Evolutionary conservation across 2,113 vertebrate genomes (phyloP), one percentile per base, ranked within the genome.

Genomic region (Martes martes): DNA sequence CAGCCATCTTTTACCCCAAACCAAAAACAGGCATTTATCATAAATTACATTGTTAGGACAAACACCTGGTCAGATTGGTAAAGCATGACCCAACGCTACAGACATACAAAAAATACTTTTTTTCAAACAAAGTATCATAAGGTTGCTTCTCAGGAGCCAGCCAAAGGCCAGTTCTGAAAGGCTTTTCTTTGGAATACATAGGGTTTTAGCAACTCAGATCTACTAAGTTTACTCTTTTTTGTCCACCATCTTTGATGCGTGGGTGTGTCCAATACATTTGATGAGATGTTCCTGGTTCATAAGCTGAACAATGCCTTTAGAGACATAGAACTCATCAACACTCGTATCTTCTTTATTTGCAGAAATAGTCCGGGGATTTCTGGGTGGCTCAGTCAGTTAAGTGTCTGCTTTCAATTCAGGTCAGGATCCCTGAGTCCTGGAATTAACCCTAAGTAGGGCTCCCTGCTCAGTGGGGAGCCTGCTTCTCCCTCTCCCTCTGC

Each of bases 161-260:
- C 2, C 13, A 50, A 50, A 4, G 10, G 10, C 11, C 24, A 26
- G 0, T 21, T 42, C 26, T 39, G 1, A 50, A 21, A 18, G 4
- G 0, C 0, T 24, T 89, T 69, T 71, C 65, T 69, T 86, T 67
- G 24, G 4, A 26, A 36, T 36, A 11, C 57, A 11, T 3, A 33
- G 3, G 11, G 3, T 36, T 26, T 74, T 8, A 52, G 9, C 3
- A 42, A 42, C 8, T 2, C 26, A 88, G 19, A 3, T 21, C 21
- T 95, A 0, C 26, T 82, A 10, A 82, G 47, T 71, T 39, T 7
- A 69, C 2, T 55, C 28, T 36, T 21, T n/a, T 14, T 23, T 50
- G 9, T 1, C n/a, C 3, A 9, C 6, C 14, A n/a, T 65, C 21
- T 7, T 96, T 73, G 23, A 52, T 16, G 15, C 52, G 13, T 1